Percentiles rank a stretch among this genome's conserved stretches.
Conservation (phyloP, 1,140 invertebrate genomes). For the Lanistes nyassanus region DNA sequence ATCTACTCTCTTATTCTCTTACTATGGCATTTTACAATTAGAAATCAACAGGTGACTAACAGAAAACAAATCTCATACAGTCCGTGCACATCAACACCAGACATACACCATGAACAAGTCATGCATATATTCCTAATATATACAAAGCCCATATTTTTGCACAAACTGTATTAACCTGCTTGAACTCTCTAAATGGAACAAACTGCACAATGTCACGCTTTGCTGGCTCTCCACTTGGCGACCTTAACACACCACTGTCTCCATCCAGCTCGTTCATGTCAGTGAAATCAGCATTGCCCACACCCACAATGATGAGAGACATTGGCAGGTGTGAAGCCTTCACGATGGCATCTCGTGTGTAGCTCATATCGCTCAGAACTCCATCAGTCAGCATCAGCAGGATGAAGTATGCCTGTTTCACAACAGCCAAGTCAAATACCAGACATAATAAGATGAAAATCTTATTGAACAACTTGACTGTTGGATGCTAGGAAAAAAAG, state of each 20-base stretch:
- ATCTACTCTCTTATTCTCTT: too few species aligned
- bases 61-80: too few species aligned
- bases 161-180: constrained; percentile 38
- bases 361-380: constrained; percentile 75
- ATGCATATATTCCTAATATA: too few species aligned
- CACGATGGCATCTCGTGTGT: constrained; percentile 73
- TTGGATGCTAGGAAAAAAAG: too few species aligned
- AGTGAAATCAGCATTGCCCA: constrained; percentile 73
- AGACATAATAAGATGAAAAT: background rate
- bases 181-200: constrained; percentile 71
- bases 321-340: constrained; percentile 71
- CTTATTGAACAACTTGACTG: too few species aligned
- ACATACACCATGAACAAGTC: too few species aligned
- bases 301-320: constrained; percentile 75
- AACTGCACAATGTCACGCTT: constrained; percentile 74
- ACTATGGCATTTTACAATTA: too few species aligned
- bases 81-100: too few species aligned
- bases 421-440: background rate
- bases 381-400: constrained; percentile 78
- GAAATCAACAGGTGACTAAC: too few species aligned
- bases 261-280: constrained; percentile 72
- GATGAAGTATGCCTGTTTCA: constrained; percentile 72
- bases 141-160: too few species aligned
- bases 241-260: constrained; percentile 69
- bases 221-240: constrained; percentile 63